phyloP scores from a whole-genome alignment of 2,113 vertebrate genomes.

The Hirundichthys speculiger region DNA sequence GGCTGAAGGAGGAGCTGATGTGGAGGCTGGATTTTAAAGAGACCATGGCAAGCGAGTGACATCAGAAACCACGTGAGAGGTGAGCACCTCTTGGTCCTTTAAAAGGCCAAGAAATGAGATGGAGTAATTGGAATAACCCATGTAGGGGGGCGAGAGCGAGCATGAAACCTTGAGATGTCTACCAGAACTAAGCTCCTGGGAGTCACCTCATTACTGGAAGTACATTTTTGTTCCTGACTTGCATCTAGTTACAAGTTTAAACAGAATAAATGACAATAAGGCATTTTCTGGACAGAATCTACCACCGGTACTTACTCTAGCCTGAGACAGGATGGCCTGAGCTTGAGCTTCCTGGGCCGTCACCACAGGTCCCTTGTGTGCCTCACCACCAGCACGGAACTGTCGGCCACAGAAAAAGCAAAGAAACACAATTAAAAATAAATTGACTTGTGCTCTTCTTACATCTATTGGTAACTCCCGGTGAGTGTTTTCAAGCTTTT shows the following conservation, averaged over 20 bases:
- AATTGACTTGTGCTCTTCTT: conserved; percentile 33
- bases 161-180: too few relatives aligned
- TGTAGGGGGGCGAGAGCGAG: too few relatives aligned
- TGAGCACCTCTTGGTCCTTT: too few relatives aligned
- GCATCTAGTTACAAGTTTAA: background rate
- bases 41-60: too few relatives aligned
- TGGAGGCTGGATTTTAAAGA: too few relatives aligned
- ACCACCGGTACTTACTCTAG: conserved; percentile 83
- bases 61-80: too few relatives aligned
- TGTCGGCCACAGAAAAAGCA: conserved; percentile 64
- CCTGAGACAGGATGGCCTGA: conserved; percentile 96
- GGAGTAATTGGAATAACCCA: too few relatives aligned
- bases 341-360: conserved; percentile 97
- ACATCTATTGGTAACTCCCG: conserved; percentile 7
- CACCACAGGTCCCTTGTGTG: conserved; percentile 92
- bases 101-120: too few relatives aligned
- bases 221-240: too few relatives aligned
- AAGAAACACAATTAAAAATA: conserved; percentile 44
- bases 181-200: too few relatives aligned
- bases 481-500: conserved; percentile 27
- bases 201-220: too few relatives aligned
- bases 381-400: conserved; percentile 94
- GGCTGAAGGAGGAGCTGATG: too few relatives aligned
- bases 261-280: background rate
- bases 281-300: background rate